A percentile compares a stretch with the other conserved stretches of the same genome.
Evolutionary conservation across 2,797 vertebrate species (phyloP).

Genomic region (Hypotaenidia okinawae): DNA sequence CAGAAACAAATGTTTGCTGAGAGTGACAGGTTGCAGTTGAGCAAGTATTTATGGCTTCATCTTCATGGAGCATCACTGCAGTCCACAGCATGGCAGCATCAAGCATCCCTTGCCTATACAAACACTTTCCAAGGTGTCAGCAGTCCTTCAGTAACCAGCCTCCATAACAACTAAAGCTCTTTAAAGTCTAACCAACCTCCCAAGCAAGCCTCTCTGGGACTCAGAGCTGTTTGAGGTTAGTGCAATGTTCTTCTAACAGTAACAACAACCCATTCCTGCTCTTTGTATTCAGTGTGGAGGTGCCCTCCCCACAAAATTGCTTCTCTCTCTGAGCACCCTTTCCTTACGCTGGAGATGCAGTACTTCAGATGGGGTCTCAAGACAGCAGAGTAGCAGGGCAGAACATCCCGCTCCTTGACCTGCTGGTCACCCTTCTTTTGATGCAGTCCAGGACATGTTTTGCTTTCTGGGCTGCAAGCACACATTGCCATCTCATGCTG

Average conservation of each 20-base stretch:
- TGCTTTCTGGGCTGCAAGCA: too few species aligned
- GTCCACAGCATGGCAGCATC: accelerated
- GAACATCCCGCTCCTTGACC: too few species aligned
- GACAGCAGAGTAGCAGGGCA: too few species aligned
- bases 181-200: neutral
- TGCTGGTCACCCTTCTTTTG: too few species aligned
- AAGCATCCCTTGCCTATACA: neutral
- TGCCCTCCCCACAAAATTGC: neutral
- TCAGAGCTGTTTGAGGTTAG: neutral
- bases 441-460: too few species aligned
- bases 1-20: neutral
- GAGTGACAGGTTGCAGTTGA: neutral
- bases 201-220: neutral
- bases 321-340: neutral
- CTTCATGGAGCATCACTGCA: neutral
- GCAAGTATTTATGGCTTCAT: neutral
- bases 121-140: neutral
- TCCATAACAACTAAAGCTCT: neutral
- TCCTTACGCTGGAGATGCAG: too few species aligned
- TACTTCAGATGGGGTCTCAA: too few species aligned
- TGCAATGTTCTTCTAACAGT: accelerated
- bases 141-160: neutral
- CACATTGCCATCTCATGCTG: too few species aligned
- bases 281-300: accelerated
- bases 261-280: neutral